Evolutionary conservation across 2,113 vertebrate genomes (phyloP), one percentile per base, ranked within the genome.

Genomic region (Scomber colias): DNA sequence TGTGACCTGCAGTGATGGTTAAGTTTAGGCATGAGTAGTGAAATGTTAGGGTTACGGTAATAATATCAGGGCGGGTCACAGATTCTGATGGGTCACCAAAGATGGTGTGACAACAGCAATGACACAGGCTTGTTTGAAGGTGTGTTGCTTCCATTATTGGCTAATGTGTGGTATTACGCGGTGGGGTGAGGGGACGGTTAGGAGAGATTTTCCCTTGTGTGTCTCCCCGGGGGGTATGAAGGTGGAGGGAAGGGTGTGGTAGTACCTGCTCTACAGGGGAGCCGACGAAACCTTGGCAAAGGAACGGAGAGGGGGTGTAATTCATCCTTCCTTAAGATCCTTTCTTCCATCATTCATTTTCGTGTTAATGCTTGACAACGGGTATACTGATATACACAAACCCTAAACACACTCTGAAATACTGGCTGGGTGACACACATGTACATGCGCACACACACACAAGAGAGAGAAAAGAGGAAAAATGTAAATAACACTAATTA

Each of bases 401-500:
- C 87, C 85, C 66, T 45, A 84, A 86, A 85, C 81, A 83, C 81
- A 46, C 6, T 4, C 45, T 68, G 65, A 62, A 71, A 75, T 31
- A 49, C 24, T 35, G 59, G 9, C 59, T 50, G 75, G 66, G 24
- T 70, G 45, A 76, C 72, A 66, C 57, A 51, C 30, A 27, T 27
- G 40, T 60, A 63, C 46, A 75, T 6, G 57, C 4, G 7, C 27
- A 45, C 74, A 68, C 13, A 68, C 13, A 46, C 50, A 64, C 30
- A 63, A 17, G 54, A 71, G 75, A 75, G 75, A 64, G 63, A 83
- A 81, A 53, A 53, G 65, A 84, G 71, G 74, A 76, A 70, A 87
- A 88, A 89, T 90, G 82, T 86, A 92, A 90, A 91, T 91, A 89
- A 88, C 77, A 81, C 86, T 89, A 93, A 90, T 90, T 90, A 92